A percentile compares a stretch with the other conserved stretches of the same genome.
Evolutionary conservation across 2,797 vertebrate genomes (phyloP).

Genomic region (Crotalus adamanteus): DNA sequence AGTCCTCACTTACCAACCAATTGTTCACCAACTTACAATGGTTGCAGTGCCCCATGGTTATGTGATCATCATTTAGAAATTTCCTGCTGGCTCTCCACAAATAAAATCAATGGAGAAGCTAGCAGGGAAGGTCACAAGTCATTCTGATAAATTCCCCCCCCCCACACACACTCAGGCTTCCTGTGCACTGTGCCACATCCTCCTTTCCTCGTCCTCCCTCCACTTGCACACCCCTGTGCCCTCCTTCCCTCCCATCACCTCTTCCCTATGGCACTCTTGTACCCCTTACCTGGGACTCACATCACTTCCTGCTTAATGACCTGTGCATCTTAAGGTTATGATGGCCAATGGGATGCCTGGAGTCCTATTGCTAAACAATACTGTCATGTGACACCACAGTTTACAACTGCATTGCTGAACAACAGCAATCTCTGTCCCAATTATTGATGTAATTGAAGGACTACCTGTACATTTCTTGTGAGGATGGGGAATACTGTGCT

Average conservation of each 20-base stretch:
- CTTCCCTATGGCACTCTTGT: neutral
- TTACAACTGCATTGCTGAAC: neutral
- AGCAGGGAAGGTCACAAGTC: neutral
- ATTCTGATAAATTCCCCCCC: neutral
- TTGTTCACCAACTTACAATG: neutral
- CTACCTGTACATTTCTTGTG: neutral
- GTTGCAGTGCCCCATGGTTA: neutral
- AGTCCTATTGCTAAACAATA: neutral
- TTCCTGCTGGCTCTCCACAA: neutral
- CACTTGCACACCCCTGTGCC: neutral
- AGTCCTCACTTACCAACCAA: neutral
- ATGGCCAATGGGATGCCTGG: neutral
- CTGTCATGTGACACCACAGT: neutral
- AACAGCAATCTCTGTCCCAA: neutral
- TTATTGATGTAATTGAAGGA: neutral
- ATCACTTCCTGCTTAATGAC: neutral
- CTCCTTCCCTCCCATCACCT: neutral
- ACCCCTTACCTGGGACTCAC: neutral
- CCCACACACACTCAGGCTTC: neutral
- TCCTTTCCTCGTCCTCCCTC: neutral
- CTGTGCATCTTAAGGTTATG: neutral
- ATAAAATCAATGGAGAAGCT: neutral
- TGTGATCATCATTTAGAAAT: neutral
- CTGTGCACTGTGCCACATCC: neutral
- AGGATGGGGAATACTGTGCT: neutral